These are phyloP conservation scores for Setipinna tenuifilis DNA, from an alignment of 2,797 vertebrate genomes.

Conservation along the genomic window DNA sequence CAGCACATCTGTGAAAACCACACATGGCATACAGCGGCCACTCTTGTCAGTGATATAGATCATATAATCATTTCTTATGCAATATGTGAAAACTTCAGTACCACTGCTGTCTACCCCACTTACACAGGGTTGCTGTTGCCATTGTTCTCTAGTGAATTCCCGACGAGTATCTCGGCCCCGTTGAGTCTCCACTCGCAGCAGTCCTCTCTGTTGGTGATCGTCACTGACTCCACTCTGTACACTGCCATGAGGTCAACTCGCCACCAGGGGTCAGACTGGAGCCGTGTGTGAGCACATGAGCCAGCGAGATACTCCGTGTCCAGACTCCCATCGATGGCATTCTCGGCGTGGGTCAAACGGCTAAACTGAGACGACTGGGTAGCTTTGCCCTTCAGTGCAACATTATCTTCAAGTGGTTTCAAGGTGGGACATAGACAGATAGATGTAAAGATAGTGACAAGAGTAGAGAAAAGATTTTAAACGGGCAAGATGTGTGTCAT, in stretches of 20 bases:
- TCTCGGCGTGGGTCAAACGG: constrained; percentile 14
- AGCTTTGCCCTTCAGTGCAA: constrained; percentile 40
- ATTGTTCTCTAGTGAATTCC: constrained; percentile 41
- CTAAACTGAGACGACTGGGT: constrained; percentile 31
- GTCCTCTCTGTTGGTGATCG: constrained; percentile 38
- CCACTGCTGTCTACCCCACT: background rate
- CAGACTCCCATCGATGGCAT: constrained; percentile 43
- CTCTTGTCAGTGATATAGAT: background rate
- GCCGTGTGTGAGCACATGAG: constrained; percentile 35
- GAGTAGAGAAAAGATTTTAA: background rate
- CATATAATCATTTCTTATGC: background rate
- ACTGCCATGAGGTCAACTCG: constrained; percentile 43
- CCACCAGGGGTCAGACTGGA: constrained; percentile 40
- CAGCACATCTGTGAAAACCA: constrained; percentile 35
- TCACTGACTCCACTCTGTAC: constrained; percentile 39
- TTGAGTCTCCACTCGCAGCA: constrained; percentile 34
- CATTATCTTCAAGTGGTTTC: background rate
- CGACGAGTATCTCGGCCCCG: constrained; percentile 37
- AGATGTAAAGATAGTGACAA: background rate
- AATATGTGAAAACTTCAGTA: background rate
- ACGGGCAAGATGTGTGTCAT: background rate
- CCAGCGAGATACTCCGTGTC: constrained; percentile 34
- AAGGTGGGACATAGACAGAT: background rate
- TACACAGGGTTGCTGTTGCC: constrained; percentile 39
- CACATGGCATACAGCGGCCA: background rate